Percentiles rank a stretch among this genome's conserved stretches.
Conservation (phyloP, 2,797 vertebrate genomes). For the Leptatherina wallacei region DNA sequence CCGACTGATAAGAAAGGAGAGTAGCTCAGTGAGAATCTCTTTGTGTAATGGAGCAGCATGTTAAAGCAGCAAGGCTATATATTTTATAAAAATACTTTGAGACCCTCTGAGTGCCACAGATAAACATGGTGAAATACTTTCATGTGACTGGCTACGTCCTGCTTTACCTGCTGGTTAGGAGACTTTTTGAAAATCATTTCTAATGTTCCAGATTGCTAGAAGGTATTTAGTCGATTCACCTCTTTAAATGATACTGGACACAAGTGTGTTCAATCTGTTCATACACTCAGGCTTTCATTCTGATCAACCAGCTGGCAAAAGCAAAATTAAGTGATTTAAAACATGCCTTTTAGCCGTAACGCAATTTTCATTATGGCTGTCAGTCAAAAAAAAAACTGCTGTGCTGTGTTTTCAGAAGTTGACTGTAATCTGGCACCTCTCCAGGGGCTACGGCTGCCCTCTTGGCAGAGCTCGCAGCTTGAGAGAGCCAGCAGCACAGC, state of each 20-base stretch:
- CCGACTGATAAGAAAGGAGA: constrained; percentile 58
- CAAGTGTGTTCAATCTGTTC: constrained; percentile 4
- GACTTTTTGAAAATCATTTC: neutral
- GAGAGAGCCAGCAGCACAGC: constrained; percentile 38
- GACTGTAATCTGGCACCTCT: constrained; percentile 59
- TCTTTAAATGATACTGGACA: neutral
- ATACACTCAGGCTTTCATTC: constrained; percentile 1
- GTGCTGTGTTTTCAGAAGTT: constrained; percentile 49
- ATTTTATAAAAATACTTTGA: constrained; percentile 9
- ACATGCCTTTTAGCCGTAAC: constrained; percentile 25
- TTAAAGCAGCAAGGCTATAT: neutral
- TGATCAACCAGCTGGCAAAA: constrained; percentile 12
- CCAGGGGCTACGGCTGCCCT: constrained; percentile 53
- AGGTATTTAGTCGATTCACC: neutral
- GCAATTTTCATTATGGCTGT: constrained; percentile 46
- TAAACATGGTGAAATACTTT: neutral
- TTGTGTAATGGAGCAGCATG: constrained; percentile 4
- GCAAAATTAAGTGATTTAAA: constrained; percentile 30
- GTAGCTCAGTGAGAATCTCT: constrained; percentile 24
- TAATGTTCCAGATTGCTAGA: neutral
- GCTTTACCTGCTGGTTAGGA: neutral
- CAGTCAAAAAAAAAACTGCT: constrained; percentile 49
- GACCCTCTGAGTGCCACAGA: neutral
- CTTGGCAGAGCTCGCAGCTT: constrained; percentile 26
- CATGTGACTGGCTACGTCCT: neutral